Base-by-base conservation (phyloP, 2,888 invertebrate species). In the Limnephilus rhombicus region DNA sequence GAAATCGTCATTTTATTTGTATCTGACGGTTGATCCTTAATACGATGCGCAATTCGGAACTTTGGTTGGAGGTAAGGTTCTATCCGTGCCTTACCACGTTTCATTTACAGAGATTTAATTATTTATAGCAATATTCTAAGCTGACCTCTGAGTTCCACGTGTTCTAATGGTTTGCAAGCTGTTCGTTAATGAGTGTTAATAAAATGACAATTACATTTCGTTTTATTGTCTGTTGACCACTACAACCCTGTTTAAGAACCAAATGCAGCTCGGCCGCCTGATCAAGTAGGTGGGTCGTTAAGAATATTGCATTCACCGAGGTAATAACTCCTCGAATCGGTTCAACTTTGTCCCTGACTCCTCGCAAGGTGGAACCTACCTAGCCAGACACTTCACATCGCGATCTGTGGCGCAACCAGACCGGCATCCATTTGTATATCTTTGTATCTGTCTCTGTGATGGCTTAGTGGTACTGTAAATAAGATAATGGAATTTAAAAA, bases 261-360 rank as follows among this genome's bases (percentile, higher is more conserved):
- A 68, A 68, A 24, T 24, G 29, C 45, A 86, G 13, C 41, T 13
- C 86, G 29, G 29, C 15, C 86, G 86, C 49, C 45, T 45, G n/a
- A n/a, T 37, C 37, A 83, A 83, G 85, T 37, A 80, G 49, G 80
- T 91, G 68, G 85, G n/a, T 53, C 68, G 24, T 68, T 68, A 68
- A 86, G 85, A 68, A 80, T 87, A 92, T 37, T 92, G 90, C 92
- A 90, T 92, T 89, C 53, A 85, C 68, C 86, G n/a, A 82, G 81
- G 41, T 87, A 87, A 92, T 92, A 91, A 91, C 88, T 88, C 87
- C 89, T 90, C 85, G 87, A 85, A 85, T 83, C 92, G 82, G 85
- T 93, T 93, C 92, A 92, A 93, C 93, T 93, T 93, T 93, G 93
- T 93, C 93, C 93, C 91, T 93, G 93, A 92, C 91, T 89, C 88